These are phyloP conservation scores for Spilogale gracilis DNA, from an alignment of 2,113 vertebrate species.

Conservation along the genomic window DNA sequence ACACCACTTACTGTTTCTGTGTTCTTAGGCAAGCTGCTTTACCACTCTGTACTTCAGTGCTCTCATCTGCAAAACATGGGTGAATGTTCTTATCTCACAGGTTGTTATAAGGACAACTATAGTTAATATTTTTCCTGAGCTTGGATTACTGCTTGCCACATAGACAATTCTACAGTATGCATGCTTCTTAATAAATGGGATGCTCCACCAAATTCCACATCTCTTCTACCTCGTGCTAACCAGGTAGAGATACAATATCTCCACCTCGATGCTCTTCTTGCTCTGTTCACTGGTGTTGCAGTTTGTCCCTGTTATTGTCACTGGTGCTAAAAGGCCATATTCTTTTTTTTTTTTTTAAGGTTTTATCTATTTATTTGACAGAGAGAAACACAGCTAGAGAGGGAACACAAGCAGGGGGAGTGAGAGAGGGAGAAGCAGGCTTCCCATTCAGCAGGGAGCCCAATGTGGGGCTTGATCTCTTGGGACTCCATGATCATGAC, in stretches of 20 bases:
- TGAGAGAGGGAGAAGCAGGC: too few species aligned
- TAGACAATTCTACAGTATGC: not conserved
- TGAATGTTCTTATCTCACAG: not conserved
- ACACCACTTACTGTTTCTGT: rapidly evolving
- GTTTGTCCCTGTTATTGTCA: not conserved
- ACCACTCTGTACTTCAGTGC: not conserved
- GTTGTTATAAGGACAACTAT: not conserved
- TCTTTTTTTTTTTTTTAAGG: not conserved
- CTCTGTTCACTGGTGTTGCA: not conserved
- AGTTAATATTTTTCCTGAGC: not conserved
- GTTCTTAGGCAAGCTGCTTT: not conserved
- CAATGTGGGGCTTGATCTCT: too few species aligned
- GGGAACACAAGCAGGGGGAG: too few species aligned
- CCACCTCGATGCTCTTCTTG: not conserved
- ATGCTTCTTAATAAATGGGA: not conserved
- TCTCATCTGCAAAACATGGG: not conserved
- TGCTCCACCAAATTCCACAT: not conserved
- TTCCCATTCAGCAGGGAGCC: too few species aligned
- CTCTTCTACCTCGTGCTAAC: not conserved
- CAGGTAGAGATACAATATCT: not conserved
- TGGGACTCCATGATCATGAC: too few species aligned
- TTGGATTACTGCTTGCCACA: not conserved
- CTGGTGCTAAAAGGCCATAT: not conserved
- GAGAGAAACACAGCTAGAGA: too few species aligned
- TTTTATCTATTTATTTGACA: too few species aligned